Percentiles rank a stretch among this genome's conserved stretches.
Evolutionary conservation across 2,888 invertebrate genomes (phyloP).

Genomic region (Melangyna quadrimaculata): DNA sequence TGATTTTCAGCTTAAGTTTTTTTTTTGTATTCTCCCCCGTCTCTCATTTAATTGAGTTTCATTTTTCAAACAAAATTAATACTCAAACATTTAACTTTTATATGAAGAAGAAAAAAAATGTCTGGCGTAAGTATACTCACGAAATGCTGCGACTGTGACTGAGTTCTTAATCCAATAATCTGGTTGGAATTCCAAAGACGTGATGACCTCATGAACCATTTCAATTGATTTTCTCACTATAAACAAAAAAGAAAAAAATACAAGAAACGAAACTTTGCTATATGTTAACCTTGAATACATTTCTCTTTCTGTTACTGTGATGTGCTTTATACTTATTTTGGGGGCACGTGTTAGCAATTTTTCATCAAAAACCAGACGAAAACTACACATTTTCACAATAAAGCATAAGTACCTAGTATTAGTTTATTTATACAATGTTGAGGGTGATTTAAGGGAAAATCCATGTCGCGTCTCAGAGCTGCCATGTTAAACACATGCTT

Average conservation of each 20-base stretch:
- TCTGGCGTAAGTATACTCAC: constrained; percentile 24
- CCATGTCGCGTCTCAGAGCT: not conserved
- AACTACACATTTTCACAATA: constrained; percentile 7
- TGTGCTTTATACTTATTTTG: not conserved
- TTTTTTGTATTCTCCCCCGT: not conserved
- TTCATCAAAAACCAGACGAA: constrained; percentile 16
- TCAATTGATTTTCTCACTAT: constrained; percentile 53
- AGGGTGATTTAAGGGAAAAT: not conserved
- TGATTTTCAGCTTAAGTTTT: not conserved
- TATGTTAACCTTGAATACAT: constrained; percentile 40
- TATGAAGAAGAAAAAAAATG: not conserved
- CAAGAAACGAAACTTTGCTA: not conserved
- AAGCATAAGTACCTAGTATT: not conserved
- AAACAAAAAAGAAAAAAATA: not conserved
- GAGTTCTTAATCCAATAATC: constrained; percentile 5
- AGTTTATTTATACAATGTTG: not conserved
- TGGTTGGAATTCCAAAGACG: constrained; percentile 24
- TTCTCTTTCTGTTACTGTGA: not conserved
- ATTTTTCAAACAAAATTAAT: not conserved
- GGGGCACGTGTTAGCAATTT: constrained; percentile 38
- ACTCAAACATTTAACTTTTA: not conserved
- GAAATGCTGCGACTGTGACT: constrained; percentile 1
- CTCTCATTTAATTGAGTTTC: not conserved
- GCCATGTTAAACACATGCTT: not conserved
- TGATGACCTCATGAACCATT: constrained; percentile 65